Base-by-base conservation (phyloP, 1,140 invertebrate species). In the Eulimnadia texana region DNA sequence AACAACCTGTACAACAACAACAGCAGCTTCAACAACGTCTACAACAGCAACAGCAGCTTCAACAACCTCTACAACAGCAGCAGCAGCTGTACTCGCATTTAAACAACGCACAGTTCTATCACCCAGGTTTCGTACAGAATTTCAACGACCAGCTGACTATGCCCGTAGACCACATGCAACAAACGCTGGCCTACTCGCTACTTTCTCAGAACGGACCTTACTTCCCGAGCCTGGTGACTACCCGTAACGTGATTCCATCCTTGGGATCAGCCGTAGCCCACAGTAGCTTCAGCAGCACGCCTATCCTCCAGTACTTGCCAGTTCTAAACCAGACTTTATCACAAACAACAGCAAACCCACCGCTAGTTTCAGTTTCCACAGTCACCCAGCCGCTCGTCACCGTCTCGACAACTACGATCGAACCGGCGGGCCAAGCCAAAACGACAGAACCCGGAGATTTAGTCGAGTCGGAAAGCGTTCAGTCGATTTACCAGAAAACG, bases 161-260 rank as follows among this genome's bases (percentile, higher is more conserved):
- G 55, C 55, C 55, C 3, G 0, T 57, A 27, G 55, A 57, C 29
- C 55, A 57, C 19, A 28, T 57, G 25, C 55, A 57, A 20, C 55
- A 57, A 33, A 57, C 55, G 11, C 29, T 57, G 25, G 55, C 55
- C 16, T 33, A 57, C 3, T 29, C 55, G 11, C 29, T 57, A 11
- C 55, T 57, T 2, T 27, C 25, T 57, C 55, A 23, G 29, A 57
- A 19, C 55, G 29, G 55, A 6, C 33, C 33, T 42, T 42, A 6
- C 6, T 42, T 42, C 6, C 6, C 33, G 16, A 16, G 6, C 6
- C 6, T 42, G 33, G 16, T 16, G 6, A 9, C 33, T 16, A 42
- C 6, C 33, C 33, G 33, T 6, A 42, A 42, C 16, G 6, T 42
- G 6, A 16, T 16, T 6, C 16, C 33, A 42, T 42, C 33, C 6